Conservation (phyloP, 1,140 invertebrate genomes). For the Hyphantria cunea region DNA sequence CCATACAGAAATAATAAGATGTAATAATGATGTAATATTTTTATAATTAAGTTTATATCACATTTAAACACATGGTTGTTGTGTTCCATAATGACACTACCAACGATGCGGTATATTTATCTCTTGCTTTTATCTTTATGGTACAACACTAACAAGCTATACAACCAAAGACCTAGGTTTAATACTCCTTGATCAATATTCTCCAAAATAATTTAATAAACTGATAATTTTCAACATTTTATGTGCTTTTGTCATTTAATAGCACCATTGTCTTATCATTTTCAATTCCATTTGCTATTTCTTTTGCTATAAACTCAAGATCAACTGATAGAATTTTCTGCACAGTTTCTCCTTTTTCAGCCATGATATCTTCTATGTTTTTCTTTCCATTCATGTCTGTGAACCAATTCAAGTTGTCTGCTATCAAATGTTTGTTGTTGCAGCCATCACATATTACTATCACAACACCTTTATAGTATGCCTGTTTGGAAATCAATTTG, state of each 20-base stretch:
- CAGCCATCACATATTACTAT: slow-evolving; percentile 94
- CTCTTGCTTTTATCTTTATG: too few relatives aligned
- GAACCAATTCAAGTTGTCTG: slow-evolving; percentile 96
- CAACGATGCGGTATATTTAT: too few relatives aligned
- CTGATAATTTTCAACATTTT: neutral
- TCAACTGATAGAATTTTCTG: slow-evolving; percentile 77
- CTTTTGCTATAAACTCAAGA: slow-evolving; percentile 70
- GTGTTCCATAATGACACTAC: too few relatives aligned
- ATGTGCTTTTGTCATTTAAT: slow-evolving; percentile 23
- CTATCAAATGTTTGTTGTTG: slow-evolving; percentile 93
- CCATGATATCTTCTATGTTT: slow-evolving; percentile 93
- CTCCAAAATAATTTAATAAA: too few relatives aligned
- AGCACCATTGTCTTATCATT: slow-evolving; percentile 45
- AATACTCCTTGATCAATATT: too few relatives aligned
- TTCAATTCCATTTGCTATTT: slow-evolving; percentile 43
- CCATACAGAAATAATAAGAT: too few relatives aligned
- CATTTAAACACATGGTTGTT: too few relatives aligned
- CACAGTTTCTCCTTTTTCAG: slow-evolving; percentile 91
- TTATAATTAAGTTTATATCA: too few relatives aligned
- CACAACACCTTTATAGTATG: slow-evolving; percentile 93
- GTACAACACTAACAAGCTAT: too few relatives aligned
- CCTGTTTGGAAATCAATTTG: slow-evolving; percentile 92
- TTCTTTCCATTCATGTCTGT: slow-evolving; percentile 86
- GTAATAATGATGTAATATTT: too few relatives aligned
- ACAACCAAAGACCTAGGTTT: too few relatives aligned